Evolutionary conservation across 2,888 invertebrate genomes (phyloP), one percentile per base, ranked within the genome.

Genomic region (Hypsopygia costalis): DNA sequence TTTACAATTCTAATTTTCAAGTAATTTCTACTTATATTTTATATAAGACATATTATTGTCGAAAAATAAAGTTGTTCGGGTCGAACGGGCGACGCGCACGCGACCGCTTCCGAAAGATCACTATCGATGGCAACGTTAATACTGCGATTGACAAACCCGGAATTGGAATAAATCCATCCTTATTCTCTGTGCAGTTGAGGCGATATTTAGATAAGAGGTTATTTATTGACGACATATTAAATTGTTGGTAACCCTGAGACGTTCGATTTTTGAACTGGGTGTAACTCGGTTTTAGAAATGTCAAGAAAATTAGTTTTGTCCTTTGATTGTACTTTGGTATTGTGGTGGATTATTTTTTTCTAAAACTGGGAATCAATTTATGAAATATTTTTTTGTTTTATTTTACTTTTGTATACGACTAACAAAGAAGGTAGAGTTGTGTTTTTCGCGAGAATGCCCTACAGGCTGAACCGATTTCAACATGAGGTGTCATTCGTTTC

Each of bases 41-140:
- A 63, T 65, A 62, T 51, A 50, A 60, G 62, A 62, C 63, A 68
- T 67, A 62, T 71, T 65, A 70, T 71, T 69, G 70, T 70, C 68
- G 68, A 78, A 79, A 73, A 77, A 83, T 83, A 77, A 76, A 82
- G 82, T 81, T 79, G 81, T 83, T 78, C 73, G 64, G 63, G 65
- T 55, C 55, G 62, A 60, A 67, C 68, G 60, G 68, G 69, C 66
- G 56, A 53, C 56, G 56, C 57, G 62, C 82, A 83, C 81, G 80
- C 80, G 77, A 82, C 69, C 55, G 54, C 60, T 62, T 64, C 66
- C 62, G 55, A 55, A 58, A 62, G 81, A 81, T 81, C 68, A 62
- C 69, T 72, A 81, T 81, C 81, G 56, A 64, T 61, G 51, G 69
- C 80, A 66, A 73, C 70, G 59, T 64, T 68, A 68, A 55, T 55